These are phyloP conservation scores for Plecotus auritus DNA, from an alignment of 2,113 vertebrate genomes.

Conservation along the genomic window DNA sequence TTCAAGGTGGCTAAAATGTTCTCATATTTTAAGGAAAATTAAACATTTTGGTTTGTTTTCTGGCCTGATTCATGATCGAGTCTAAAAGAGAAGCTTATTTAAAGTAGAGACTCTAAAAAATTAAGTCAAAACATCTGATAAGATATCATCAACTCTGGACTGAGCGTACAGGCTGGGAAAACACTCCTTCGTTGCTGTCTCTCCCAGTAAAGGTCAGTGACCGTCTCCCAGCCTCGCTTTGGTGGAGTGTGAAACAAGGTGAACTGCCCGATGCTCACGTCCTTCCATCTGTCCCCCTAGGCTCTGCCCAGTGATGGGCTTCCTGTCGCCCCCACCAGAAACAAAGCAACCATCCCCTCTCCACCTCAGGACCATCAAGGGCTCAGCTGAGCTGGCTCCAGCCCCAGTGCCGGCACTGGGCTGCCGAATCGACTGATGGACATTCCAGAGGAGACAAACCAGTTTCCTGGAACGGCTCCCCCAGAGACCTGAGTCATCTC, in stretches of 20 bases:
- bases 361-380: accelerated
- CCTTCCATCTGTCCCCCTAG: background rate
- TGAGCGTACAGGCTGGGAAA: background rate
- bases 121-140: background rate
- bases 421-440: slow-evolving; percentile 23
- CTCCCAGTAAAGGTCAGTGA: accelerated
- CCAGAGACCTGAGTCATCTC: slow-evolving; percentile 64
- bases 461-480: slow-evolving; percentile 62
- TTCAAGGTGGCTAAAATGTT: accelerated
- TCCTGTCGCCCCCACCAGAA: background rate
- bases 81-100: background rate
- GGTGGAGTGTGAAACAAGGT: background rate
- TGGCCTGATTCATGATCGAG: background rate
- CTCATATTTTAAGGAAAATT: background rate
- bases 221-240: background rate
- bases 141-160: no score
- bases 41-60: background rate
- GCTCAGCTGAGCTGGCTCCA: background rate
- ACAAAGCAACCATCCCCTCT: background rate
- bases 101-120: background rate
- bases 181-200: background rate
- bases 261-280: accelerated
- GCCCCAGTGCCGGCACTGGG: background rate
- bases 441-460: slow-evolving; percentile 38
- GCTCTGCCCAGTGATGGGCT: background rate